phyloP scores from a whole-genome alignment of 2,797 vertebrate genomes.

The Myotis myotis region DNA sequence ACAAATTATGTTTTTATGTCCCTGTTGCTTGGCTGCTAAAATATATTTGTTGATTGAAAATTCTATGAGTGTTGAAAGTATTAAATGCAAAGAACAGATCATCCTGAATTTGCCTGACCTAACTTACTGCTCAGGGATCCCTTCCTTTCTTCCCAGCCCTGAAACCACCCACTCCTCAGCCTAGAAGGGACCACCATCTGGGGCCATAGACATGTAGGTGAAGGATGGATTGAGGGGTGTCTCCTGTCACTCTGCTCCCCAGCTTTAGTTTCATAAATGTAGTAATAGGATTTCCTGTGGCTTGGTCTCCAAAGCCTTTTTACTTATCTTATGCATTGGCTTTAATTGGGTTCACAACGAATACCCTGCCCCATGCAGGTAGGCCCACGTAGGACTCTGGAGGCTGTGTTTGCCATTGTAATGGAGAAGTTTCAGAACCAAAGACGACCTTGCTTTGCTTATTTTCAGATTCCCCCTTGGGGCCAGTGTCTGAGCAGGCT shows the following conservation, averaged over 20 bases:
- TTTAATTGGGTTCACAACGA: constrained; percentile 64
- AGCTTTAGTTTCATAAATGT: constrained; percentile 69
- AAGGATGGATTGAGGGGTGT: constrained; percentile 34
- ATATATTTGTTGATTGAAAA: background rate
- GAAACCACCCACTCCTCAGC: constrained; percentile 13
- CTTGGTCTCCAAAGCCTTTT: constrained; percentile 74
- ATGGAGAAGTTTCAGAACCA: constrained; percentile 65
- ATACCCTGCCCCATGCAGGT: constrained; percentile 55
- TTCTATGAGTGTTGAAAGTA: background rate
- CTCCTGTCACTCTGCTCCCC: constrained; percentile 8
- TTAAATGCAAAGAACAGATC: background rate
- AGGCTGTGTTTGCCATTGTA: constrained; percentile 43
- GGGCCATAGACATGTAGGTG: constrained; percentile 32
- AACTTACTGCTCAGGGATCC: constrained; percentile 82
- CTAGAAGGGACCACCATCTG: constrained; percentile 37
- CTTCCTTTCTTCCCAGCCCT: constrained; percentile 46
- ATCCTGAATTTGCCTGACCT: constrained; percentile 91
- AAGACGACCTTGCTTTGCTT: constrained; percentile 72
- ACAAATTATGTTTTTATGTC: background rate
- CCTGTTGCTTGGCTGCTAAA: background rate
- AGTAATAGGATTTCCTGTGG: constrained; percentile 70
- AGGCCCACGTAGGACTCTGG: constrained; percentile 58
- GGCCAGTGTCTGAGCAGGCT: constrained; percentile 43
- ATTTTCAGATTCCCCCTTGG: constrained; percentile 68
- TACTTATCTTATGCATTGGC: constrained; percentile 45